phyloP scores from a whole-genome alignment of 2,113 vertebrate genomes.

The Alethe castanea region DNA sequence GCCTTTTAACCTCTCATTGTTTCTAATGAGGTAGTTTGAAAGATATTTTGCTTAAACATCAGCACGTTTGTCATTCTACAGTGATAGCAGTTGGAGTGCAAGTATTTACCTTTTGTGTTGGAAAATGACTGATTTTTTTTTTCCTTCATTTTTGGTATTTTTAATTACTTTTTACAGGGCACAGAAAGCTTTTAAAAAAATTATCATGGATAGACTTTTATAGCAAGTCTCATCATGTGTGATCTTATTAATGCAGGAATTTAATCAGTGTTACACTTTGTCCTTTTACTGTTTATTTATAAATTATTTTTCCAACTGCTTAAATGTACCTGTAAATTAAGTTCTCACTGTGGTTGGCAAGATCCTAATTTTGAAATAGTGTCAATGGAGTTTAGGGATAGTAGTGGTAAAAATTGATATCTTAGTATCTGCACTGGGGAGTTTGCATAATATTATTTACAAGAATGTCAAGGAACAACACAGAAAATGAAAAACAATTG shows the following conservation, averaged over 20 bases:
- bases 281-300: not conserved
- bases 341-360: not conserved
- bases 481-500: not conserved
- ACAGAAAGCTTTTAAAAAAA: not conserved
- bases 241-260: not conserved
- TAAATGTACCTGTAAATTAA: not conserved
- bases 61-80: not conserved
- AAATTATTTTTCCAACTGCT: not conserved
- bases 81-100: not conserved
- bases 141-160: not conserved
- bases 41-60: not conserved
- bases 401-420: not conserved
- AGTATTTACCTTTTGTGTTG: not conserved
- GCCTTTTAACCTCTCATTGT: not conserved
- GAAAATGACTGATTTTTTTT: not conserved
- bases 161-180: not conserved
- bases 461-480: not conserved
- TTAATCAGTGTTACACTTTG: not conserved
- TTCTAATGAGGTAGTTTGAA: not conserved
- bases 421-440: not conserved
- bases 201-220: not conserved
- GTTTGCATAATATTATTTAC: not conserved
- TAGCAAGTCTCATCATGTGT: not conserved
- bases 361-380: not conserved
- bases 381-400: not conserved